A percentile compares a stretch with the other conserved stretches of the same genome.
Conservation (phyloP, 1,140 invertebrate genomes). For the Hylaeus anthracinus region DNA sequence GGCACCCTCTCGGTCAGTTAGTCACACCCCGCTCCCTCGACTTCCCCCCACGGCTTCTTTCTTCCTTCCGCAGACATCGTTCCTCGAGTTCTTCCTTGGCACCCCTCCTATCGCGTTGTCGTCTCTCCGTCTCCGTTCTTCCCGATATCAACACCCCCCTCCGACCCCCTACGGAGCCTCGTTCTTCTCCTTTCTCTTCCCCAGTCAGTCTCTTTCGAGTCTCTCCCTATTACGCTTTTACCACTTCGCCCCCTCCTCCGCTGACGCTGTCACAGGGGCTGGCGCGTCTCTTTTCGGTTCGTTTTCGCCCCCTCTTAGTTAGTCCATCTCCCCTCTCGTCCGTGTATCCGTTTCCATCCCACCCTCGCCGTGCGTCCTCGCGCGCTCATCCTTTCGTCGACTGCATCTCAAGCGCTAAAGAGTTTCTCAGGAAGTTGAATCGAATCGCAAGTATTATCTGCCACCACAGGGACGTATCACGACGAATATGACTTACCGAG, state of each 20-base stretch:
- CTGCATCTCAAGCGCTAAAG: slow-evolving; percentile 75
- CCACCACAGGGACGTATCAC: no score
- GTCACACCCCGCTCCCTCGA: slow-evolving; percentile 37
- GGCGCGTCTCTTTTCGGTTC: slow-evolving; percentile 36
- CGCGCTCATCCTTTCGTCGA: slow-evolving; percentile 68
- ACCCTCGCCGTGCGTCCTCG: slow-evolving; percentile 39
- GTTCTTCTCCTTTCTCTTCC: slow-evolving; percentile 31
- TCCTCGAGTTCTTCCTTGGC: slow-evolving; percentile 14
- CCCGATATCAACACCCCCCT: slow-evolving; percentile 32
- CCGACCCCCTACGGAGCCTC: not conserved
- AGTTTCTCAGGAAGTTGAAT: slow-evolving; percentile 77
- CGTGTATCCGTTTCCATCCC: slow-evolving; percentile 5
- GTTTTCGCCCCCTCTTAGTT: slow-evolving; percentile 25
- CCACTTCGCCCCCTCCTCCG: not conserved
- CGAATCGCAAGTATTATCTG: slow-evolving; percentile 54
- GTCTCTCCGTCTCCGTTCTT: not conserved
- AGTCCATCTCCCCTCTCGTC: slow-evolving; percentile 5
- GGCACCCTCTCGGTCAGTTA: slow-evolving; percentile 62
- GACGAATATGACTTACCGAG: no score
- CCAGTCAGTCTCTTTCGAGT: slow-evolving; percentile 30
- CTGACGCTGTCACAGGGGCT: slow-evolving; percentile 12
- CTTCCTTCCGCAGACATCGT: slow-evolving; percentile 28
- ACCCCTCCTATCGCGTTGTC: not conserved
- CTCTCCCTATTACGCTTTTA: slow-evolving; percentile 47
- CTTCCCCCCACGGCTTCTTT: slow-evolving; percentile 31